A percentile compares a stretch with the other conserved stretches of the same genome.
phyloP scores from a whole-genome alignment of 2,113 vertebrate species.

The Heterochromis multidens region DNA sequence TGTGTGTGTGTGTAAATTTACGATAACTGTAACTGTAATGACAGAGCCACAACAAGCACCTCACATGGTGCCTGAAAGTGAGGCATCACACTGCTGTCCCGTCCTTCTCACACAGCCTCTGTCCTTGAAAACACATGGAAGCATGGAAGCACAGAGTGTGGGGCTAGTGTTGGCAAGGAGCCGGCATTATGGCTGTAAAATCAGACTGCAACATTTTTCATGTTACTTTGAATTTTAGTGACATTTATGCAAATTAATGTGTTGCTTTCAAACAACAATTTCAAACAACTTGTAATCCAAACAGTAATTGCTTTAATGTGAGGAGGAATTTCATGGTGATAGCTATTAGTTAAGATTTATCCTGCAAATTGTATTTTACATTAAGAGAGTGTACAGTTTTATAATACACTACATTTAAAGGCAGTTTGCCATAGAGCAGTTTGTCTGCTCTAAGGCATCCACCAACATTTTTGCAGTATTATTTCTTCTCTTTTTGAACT shows the following conservation, averaged over 20 bases:
- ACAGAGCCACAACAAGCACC: constrained; percentile 39
- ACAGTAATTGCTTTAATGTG: not conserved
- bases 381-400: not conserved
- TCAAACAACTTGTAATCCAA: not conserved
- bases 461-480: not conserved
- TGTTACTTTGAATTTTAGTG: not conserved
- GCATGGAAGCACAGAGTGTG: not conserved
- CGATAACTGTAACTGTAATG: constrained; percentile 48
- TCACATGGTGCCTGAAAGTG: constrained; percentile 33
- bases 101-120: constrained; percentile 7
- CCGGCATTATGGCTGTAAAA: not conserved
- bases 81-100: constrained; percentile 25
- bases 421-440: not conserved
- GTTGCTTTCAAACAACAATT: not conserved
- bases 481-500: not conserved
- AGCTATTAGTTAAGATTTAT: not conserved
- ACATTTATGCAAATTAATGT: not conserved
- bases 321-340: not conserved
- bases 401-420: not conserved
- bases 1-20: constrained; percentile 19
- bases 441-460: not conserved
- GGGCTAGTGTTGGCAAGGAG: not conserved
- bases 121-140: not conserved
- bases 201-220: not conserved
- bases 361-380: not conserved